Percentiles rank a stretch among this genome's conserved stretches.
These are phyloP conservation scores for Cylas formicarius DNA, from an alignment of 1,140 invertebrate species.

Conservation along the genomic window DNA sequence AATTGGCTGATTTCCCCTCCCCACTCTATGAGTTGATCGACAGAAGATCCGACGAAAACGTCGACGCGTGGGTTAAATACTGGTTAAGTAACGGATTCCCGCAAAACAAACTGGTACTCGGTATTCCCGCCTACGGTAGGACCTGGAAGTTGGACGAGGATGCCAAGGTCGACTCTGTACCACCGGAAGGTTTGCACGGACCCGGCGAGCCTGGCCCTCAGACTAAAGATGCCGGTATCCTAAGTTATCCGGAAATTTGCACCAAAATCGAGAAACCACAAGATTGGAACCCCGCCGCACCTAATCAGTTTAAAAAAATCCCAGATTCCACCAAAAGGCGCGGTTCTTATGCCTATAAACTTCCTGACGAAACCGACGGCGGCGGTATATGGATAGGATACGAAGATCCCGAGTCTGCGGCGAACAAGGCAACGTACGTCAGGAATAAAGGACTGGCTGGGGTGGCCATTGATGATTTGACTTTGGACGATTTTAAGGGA, in stretches of 20 bases:
- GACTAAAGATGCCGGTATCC: constrained; percentile 64
- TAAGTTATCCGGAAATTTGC: constrained; percentile 78
- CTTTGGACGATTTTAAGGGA: constrained; percentile 76
- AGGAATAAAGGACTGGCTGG: constrained; percentile 71
- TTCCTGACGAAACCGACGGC: constrained; percentile 55
- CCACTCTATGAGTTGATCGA: constrained; percentile 65
- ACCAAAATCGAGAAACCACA: constrained; percentile 22
- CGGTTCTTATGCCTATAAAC: constrained; percentile 66
- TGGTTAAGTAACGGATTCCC: constrained; percentile 60
- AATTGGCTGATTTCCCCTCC: constrained; percentile 66
- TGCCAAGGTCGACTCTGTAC: constrained; percentile 65
- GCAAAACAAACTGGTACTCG: constrained; percentile 72
- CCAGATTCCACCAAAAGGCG: constrained; percentile 67
- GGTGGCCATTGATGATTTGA: constrained; percentile 71
- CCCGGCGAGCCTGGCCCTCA: constrained; percentile 56
- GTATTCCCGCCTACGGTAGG: constrained; percentile 73
- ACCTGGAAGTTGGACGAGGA: constrained; percentile 73
- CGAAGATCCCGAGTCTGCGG: constrained; percentile 79
- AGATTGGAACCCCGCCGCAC: constrained; percentile 41
- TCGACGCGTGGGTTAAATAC: constrained; percentile 54
- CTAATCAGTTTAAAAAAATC: constrained; percentile 53
- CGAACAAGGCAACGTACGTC: constrained; percentile 70
- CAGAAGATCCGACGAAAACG: constrained; percentile 57
- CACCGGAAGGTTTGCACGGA: constrained; percentile 61
- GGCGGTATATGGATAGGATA: constrained; percentile 83